Conservation (phyloP, 2,797 vertebrate species). For the Ataeniobius toweri region DNA sequence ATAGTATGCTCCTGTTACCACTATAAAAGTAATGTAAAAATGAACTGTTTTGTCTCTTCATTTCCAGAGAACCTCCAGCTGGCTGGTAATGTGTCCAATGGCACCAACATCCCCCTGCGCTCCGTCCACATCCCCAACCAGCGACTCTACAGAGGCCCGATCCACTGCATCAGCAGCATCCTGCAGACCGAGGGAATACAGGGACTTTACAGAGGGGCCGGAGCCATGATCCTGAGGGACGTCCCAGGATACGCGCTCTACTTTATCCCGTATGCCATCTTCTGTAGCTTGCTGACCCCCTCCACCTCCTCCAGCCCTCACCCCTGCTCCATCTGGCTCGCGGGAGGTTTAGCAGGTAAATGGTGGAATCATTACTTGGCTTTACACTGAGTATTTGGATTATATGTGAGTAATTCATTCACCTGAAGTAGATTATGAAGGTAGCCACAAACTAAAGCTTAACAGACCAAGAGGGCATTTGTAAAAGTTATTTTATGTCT, state of each 20-base stretch:
- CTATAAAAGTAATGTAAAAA: not conserved
- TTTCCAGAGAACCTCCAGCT: constrained; percentile 77
- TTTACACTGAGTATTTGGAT: not conserved
- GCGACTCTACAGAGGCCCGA: constrained; percentile 84
- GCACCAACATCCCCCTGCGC: constrained; percentile 67
- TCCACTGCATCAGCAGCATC: constrained; percentile 90
- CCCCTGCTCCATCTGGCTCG: constrained; percentile 85
- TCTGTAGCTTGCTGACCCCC: constrained; percentile 85
- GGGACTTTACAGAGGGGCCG: constrained; percentile 89
- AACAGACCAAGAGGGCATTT: not conserved
- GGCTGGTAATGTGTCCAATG: constrained; percentile 64
- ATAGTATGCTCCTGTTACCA: not conserved
- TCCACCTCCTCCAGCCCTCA: constrained; percentile 75
- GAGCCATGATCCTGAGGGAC: constrained; percentile 93
- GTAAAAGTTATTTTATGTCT: not conserved
- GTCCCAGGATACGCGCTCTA: constrained; percentile 92
- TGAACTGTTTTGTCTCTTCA: not conserved
- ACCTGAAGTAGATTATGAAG: not conserved
- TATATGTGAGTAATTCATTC: not conserved
- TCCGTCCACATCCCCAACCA: constrained; percentile 66
- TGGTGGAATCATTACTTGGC: not conserved
- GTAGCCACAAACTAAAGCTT: not conserved
- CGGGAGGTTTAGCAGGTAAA: constrained; percentile 94
- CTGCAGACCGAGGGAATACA: constrained; percentile 85
- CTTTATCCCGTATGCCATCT: constrained; percentile 89